A percentile compares a stretch with the other conserved stretches of the same genome.
Evolutionary conservation across 2,113 vertebrate genomes (phyloP).

Genomic region (Odocoileus virginianus): DNA sequence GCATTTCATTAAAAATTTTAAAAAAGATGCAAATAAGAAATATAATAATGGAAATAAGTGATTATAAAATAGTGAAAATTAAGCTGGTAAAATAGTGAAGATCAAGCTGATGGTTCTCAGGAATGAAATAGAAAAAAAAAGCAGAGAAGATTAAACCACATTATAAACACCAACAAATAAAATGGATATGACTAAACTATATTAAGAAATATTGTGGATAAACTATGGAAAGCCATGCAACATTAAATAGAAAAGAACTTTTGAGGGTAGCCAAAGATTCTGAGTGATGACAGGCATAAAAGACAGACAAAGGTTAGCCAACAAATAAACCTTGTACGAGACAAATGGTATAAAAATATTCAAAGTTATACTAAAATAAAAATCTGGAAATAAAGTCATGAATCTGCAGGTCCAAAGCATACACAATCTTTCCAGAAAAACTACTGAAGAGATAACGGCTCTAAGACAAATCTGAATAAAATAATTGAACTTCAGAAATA

Average conservation of each 20-base stretch:
- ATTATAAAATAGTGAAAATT: conserved; percentile 7
- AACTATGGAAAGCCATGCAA: not conserved
- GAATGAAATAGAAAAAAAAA: not conserved
- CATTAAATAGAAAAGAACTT: not conserved
- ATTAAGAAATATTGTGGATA: not conserved
- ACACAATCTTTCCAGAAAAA: not conserved
- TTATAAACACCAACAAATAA: not conserved
- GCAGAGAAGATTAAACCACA: not conserved
- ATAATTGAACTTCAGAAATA: not conserved
- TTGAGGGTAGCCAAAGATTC: not conserved
- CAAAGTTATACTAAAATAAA: not conserved
- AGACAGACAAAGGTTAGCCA: not conserved
- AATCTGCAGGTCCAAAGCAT: not conserved
- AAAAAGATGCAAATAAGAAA: not conserved
- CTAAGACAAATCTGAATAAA: not conserved
- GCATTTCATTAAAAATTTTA: not conserved
- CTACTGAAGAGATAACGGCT: not conserved
- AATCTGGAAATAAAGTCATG: not conserved
- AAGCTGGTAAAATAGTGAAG: not conserved
- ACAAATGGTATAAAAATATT: not conserved
- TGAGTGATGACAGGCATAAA: not conserved
- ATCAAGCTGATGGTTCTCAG: not conserved
- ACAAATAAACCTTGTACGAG: not conserved
- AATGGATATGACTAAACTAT: not conserved
- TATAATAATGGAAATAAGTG: not conserved